phyloP scores from a whole-genome alignment of 2,888 invertebrate genomes.

The Eulithis testata region DNA sequence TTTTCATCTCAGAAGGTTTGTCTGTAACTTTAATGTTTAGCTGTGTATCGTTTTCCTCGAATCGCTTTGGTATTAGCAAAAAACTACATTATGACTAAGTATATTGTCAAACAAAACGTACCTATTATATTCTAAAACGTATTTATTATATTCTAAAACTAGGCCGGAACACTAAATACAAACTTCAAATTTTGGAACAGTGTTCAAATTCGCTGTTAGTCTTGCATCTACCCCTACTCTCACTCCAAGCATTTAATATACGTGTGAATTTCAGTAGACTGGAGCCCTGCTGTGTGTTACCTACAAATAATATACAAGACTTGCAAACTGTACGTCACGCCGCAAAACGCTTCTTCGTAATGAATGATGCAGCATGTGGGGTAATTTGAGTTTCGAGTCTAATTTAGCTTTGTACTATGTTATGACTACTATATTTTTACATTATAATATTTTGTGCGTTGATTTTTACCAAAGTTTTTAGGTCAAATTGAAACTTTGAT shows the following conservation, averaged over 20 bases:
- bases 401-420: conserved; percentile 15
- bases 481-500: too few relatives aligned
- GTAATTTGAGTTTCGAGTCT: conserved; percentile 20
- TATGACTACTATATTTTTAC: not conserved
- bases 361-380: conserved; percentile 15
- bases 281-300: conserved; percentile 17
- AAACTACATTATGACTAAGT: too few relatives aligned
- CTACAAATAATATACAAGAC: conserved; percentile 36
- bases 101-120: too few relatives aligned
- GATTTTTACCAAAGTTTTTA: too few relatives aligned
- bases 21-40: too few relatives aligned
- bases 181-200: not conserved
- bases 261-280: conserved; percentile 30
- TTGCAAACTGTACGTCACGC: conserved; percentile 19
- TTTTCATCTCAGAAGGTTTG: too few relatives aligned
- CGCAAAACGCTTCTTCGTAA: conserved; percentile 20
- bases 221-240: not conserved
- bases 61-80: too few relatives aligned
- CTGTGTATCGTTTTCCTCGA: too few relatives aligned
- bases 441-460: too few relatives aligned
- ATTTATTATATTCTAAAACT: too few relatives aligned
- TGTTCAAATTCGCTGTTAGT: conserved; percentile 10
- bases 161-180: not conserved
- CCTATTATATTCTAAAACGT: too few relatives aligned
- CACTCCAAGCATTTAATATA: conserved; percentile 26